phyloP scores from a whole-genome alignment of 2,113 vertebrate species.

The Perca flavescens region DNA sequence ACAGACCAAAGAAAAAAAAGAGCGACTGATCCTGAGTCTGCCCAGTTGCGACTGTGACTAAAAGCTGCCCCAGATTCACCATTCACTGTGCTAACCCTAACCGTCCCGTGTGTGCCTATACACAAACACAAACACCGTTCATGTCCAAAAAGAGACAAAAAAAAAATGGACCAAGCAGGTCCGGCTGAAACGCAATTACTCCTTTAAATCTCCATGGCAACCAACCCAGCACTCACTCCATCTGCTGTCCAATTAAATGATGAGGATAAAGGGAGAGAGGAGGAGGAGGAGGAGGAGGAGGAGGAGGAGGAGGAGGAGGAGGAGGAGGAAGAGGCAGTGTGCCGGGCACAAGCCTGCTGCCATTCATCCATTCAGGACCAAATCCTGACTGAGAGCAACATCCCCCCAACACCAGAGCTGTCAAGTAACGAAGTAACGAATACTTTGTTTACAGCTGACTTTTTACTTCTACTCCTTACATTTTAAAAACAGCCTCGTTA shows the following conservation, averaged over 20 bases:
- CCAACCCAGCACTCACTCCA: slow-evolving; percentile 71
- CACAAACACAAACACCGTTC: not conserved
- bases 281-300: slow-evolving; percentile 47
- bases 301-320: slow-evolving; percentile 45
- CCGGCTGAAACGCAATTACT: slow-evolving; percentile 63
- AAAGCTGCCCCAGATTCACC: not conserved
- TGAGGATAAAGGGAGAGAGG: slow-evolving; percentile 32
- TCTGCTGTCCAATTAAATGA: slow-evolving; percentile 81
- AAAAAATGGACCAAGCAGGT: slow-evolving; percentile 7
- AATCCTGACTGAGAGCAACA: slow-evolving; percentile 57
- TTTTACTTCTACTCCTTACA: too few relatives aligned
- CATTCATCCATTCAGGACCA: slow-evolving; percentile 69
- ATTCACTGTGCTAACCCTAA: not conserved
- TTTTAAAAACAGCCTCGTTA: too few relatives aligned
- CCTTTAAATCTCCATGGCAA: slow-evolving; percentile 77
- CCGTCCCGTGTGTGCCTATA: not conserved
- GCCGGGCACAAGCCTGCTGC: slow-evolving; percentile 78
- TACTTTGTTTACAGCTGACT: too few relatives aligned
- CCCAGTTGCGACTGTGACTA: not conserved
- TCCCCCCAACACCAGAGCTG: not conserved
- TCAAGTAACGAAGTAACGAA: too few relatives aligned
- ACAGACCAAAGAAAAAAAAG: not conserved
- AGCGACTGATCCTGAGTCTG: not conserved
- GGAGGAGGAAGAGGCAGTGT: slow-evolving; percentile 57
- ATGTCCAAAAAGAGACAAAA: not conserved